phyloP scores from a whole-genome alignment of 2,888 invertebrate genomes.

The Nemoura dubitans region DNA sequence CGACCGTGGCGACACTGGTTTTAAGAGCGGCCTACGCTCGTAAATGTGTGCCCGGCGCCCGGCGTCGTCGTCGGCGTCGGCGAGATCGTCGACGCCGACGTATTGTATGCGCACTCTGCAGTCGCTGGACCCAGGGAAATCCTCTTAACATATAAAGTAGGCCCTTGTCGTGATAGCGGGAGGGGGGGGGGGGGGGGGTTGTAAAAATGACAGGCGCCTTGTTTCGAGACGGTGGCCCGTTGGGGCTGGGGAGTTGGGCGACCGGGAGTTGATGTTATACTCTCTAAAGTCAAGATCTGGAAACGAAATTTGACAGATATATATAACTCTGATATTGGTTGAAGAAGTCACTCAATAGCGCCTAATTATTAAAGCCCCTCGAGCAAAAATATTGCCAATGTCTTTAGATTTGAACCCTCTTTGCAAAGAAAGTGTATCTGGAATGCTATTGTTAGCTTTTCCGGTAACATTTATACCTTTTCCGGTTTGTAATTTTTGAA shows the following conservation, averaged over 20 bases:
- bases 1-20: not conserved
- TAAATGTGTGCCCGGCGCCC: not conserved
- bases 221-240: not conserved
- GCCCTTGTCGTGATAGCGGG: not conserved
- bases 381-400: no score
- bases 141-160: conserved; percentile 41
- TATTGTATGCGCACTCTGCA: conserved; percentile 1
- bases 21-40: conserved; percentile 13
- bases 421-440: no score
- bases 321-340: no score
- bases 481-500: no score
- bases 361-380: no score
- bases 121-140: conserved; percentile 7
- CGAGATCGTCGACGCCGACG: not conserved
- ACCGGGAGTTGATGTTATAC: not conserved
- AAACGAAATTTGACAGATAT: no score
- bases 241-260: not conserved
- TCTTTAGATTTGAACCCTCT: no score
- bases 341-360: no score
- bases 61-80: not conserved
- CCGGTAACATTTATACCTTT: no score
- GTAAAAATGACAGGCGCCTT: conserved; percentile 7
- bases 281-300: no score
- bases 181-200: not conserved
- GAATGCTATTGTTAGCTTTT: no score